Evolutionary conservation across 2,113 vertebrate genomes (phyloP), one percentile per base, ranked within the genome.

Genomic region (Sphyrna mokarran): DNA sequence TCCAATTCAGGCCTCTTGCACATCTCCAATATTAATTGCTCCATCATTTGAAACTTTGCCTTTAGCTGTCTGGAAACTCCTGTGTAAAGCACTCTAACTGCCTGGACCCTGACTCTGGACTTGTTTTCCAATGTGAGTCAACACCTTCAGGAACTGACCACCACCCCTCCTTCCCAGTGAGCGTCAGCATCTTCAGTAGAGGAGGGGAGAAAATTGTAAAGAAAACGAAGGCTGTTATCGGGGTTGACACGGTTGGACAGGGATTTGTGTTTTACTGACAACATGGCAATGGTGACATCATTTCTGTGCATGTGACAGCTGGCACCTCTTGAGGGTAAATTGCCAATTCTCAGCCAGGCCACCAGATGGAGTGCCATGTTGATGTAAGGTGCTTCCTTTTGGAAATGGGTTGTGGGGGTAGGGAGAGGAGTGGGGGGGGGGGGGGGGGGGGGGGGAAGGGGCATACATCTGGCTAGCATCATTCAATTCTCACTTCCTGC

Each of bases 401-500:
- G 61, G 14, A 37, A 40, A 37, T 33, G 18, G 80, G 80, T 83
- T 26, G 8, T 76, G 26, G 72, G 72, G 72, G 6, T 10, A 29
- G 72, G 72, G 72, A 29, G 26, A 23, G 9, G 0, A n/a, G 33
- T 20, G 33, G 61, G 33, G 7, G 11, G 1, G 58, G 89, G 89
- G 66, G 89, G 66, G n/a, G n/a, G 0, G 78, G 33, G 63, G 33
- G 61, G 43, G 16, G 33, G 7, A 22, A 6, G 58, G 89, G 89
- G 66, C 61, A 37, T n/a, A 37, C 89, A 93, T 66, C 89, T 93
- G 89, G 61, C 89, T 37, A 37, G 89, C 29, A 66, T 93, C 89
- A 93, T 61, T 91, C 87, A 61, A 33, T 61, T 91, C 58, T n/a
- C 58, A 63, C 87, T 91, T 91, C 87, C 89, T 93, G 89, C n/a